Evolutionary conservation across 2,888 invertebrate genomes (phyloP).

Genomic region (Pseudoips prasinana): DNA sequence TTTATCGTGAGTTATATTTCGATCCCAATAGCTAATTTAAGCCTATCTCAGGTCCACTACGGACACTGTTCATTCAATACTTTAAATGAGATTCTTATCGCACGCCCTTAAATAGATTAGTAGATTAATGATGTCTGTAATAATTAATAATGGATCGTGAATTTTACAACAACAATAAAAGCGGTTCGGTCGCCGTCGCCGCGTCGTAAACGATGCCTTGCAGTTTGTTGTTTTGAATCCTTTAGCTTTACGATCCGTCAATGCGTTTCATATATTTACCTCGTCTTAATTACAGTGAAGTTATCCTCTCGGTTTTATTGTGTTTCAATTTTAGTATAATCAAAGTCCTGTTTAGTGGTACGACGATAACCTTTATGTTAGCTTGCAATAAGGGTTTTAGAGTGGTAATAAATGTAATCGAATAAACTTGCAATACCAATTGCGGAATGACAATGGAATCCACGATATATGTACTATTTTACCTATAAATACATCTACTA

Average conservation of each 20-base stretch:
- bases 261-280: constrained; percentile 75
- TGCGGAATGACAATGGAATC: constrained; percentile 11
- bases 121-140: constrained; percentile 82
- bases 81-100: constrained; percentile 83
- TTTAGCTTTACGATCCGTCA: constrained; percentile 77
- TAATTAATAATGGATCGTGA: constrained; percentile 82
- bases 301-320: constrained; percentile 69
- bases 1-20: constrained; percentile 23
- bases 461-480: too few species aligned
- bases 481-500: too few species aligned
- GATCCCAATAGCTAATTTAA: constrained; percentile 57
- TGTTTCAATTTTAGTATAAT: constrained; percentile 60
- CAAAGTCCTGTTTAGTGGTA: constrained; percentile 48
- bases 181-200: constrained; percentile 69
- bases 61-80: constrained; percentile 82
- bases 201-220: constrained; percentile 73
- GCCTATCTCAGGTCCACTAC: constrained; percentile 80
- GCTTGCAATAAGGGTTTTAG: constrained; percentile 33
- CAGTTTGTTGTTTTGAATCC: constrained; percentile 77
- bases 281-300: constrained; percentile 72
- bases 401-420: constrained; percentile 34
- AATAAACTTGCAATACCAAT: constrained; percentile 36
- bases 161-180: constrained; percentile 82
- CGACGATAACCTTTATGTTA: constrained; percentile 39
- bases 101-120: constrained; percentile 81